Evolutionary conservation across 2,797 vertebrate genomes (phyloP).

Genomic region (Peromyscus attwateri): DNA sequence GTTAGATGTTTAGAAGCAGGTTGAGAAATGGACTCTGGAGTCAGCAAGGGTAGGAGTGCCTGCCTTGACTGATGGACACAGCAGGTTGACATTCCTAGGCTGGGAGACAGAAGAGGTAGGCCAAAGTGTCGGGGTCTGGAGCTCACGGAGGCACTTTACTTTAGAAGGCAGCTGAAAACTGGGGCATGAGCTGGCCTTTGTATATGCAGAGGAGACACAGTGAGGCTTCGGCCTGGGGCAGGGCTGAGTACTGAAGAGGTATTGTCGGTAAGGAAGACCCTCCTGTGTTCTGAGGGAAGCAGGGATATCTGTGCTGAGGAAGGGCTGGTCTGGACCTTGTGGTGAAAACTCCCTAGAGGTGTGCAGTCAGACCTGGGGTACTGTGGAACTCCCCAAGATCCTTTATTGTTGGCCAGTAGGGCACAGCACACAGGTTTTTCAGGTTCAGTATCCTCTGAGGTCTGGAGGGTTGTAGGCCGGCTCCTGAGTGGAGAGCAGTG

Average conservation of each 20-base stretch:
- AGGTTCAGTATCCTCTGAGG: not conserved
- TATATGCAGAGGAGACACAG: not conserved
- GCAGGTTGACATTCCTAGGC: rapidly evolving
- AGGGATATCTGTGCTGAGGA: not conserved
- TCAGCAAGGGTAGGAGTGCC: not conserved
- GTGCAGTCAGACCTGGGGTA: not conserved
- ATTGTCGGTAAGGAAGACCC: not conserved
- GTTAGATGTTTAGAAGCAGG: not conserved
- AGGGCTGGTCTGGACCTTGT: not conserved
- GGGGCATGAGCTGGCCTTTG: not conserved
- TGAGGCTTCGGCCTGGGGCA: not conserved
- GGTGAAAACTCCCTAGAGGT: not conserved
- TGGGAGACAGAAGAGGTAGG: not conserved
- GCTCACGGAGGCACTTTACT: not conserved
- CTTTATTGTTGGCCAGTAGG: not conserved
- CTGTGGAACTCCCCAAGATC: not conserved
- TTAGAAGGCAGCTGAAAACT: not conserved
- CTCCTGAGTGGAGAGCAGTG: not conserved
- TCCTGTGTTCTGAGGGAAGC: not conserved
- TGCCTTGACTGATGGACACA: not conserved
- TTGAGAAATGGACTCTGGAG: not conserved
- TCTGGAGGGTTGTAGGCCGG: not conserved
- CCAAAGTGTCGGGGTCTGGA: not conserved
- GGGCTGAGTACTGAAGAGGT: not conserved
- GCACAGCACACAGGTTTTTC: not conserved